Conservation (phyloP, 2,797 vertebrate species). For the Vespertilio murinus region DNA sequence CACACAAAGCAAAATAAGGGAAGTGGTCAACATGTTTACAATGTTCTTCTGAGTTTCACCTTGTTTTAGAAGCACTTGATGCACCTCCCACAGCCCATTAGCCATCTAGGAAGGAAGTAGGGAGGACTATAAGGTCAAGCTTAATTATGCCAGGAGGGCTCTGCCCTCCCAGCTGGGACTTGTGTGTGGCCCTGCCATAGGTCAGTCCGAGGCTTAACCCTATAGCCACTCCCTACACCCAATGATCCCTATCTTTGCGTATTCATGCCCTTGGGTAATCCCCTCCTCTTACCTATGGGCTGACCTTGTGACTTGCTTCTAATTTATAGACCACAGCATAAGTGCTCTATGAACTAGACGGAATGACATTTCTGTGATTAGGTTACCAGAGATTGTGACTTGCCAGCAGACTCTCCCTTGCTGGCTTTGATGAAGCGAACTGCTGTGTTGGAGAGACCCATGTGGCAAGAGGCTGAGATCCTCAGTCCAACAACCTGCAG, state of each 20-base stretch:
- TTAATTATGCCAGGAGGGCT: too few species aligned
- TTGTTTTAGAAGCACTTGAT: too few species aligned
- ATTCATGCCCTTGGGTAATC: not conserved
- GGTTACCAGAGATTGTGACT: not conserved
- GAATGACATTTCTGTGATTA: not conserved
- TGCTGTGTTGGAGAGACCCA: not conserved
- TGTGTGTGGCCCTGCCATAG: too few species aligned
- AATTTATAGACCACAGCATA: not conserved
- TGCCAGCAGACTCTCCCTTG: not conserved
- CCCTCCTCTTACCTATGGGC: not conserved
- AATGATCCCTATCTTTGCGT: not conserved
- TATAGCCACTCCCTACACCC: too few species aligned
- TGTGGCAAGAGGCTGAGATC: not conserved
- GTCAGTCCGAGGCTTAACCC: too few species aligned
- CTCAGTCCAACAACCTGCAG: not conserved
- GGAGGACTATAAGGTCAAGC: too few species aligned
- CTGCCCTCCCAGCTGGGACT: too few species aligned
- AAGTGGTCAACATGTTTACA: too few species aligned
- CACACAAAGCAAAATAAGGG: too few species aligned
- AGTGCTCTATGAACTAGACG: not conserved
- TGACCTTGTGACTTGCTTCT: not conserved
- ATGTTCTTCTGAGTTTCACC: too few species aligned
- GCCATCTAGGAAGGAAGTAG: too few species aligned
- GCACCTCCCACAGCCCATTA: too few species aligned
- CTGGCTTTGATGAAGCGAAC: not conserved